Evolutionary conservation across 2,888 invertebrate species (phyloP).

Genomic region (Ochropacha duplaris): DNA sequence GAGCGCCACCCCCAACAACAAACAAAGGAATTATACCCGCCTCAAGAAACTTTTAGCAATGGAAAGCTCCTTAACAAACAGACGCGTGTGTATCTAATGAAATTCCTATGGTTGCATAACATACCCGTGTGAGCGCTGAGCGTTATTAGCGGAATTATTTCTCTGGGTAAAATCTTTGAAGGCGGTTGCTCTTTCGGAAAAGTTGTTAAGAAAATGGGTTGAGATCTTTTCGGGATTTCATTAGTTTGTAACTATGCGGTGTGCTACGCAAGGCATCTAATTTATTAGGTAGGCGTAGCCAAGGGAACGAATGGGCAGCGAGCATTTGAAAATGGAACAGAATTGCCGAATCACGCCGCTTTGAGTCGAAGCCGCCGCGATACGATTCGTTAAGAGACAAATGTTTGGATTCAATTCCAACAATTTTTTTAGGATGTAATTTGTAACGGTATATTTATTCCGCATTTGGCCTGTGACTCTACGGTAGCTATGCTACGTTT

Average conservation of each 20-base stretch:
- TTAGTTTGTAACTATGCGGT: conserved; percentile 82
- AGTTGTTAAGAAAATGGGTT: conserved; percentile 83
- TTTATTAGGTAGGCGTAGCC: conserved; percentile 82
- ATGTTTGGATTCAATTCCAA: conserved; percentile 81
- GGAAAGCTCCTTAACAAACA: conserved; percentile 84
- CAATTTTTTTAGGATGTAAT: conserved; percentile 67
- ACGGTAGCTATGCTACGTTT: conserved; percentile 57
- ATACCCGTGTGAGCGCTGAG: conserved; percentile 75
- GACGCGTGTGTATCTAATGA: conserved; percentile 83
- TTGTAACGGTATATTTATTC: conserved; percentile 75
- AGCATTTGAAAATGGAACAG: conserved; percentile 74
- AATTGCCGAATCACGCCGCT: conserved; percentile 80
- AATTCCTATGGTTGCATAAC: conserved; percentile 84
- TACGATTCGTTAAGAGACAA: conserved; percentile 83
- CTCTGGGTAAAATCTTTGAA: conserved; percentile 80
- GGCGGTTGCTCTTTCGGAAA: conserved; percentile 81
- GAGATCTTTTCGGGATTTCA: conserved; percentile 80
- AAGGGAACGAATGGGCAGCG: conserved; percentile 80
- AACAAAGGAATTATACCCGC: conserved; percentile 84
- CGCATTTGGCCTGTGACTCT: conserved; percentile 60
- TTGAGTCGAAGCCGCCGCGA: conserved; percentile 74
- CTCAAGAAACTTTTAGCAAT: conserved; percentile 84
- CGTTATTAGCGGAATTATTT: conserved; percentile 82
- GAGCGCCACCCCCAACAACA: conserved; percentile 74
- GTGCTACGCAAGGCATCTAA: conserved; percentile 76